phyloP scores from a whole-genome alignment of 2,888 invertebrate species.

The Escarpia spicata region DNA sequence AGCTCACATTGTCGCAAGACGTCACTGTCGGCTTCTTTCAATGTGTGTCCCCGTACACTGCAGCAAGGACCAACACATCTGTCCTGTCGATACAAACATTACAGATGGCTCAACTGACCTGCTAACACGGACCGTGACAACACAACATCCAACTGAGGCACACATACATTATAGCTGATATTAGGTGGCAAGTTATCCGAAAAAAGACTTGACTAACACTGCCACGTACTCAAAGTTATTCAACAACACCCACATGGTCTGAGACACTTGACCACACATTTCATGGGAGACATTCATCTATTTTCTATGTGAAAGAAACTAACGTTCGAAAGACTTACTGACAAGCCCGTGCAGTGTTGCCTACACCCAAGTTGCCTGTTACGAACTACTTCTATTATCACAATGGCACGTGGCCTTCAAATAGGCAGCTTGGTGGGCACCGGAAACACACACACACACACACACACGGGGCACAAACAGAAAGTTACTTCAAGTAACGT shows the following conservation, averaged over 20 bases:
- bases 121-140: neutral
- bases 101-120: neutral
- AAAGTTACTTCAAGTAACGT: neutral
- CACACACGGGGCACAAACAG: too few relatives aligned
- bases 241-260: neutral
- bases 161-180: neutral
- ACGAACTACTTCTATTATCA: neutral
- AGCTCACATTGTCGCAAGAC: too few relatives aligned
- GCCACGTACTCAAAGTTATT: neutral
- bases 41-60: too few relatives aligned
- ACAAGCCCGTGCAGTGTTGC: neutral
- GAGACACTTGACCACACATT: neutral
- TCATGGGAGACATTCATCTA: neutral
- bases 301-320: neutral
- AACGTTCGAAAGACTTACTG: constrained; percentile 7
- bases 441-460: neutral
- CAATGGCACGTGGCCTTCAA: neutral
- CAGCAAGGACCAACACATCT: too few relatives aligned
- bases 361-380: neutral
- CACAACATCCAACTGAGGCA: neutral
- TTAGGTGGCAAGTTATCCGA: neutral
- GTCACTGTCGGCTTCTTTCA: too few relatives aligned
- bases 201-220: neutral
- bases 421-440: neutral
- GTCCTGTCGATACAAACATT: too few relatives aligned